A percentile compares a stretch with the other conserved stretches of the same genome.
These are phyloP conservation scores for Camelus dromedarius DNA, from an alignment of 2,113 vertebrate genomes.

Conservation along the genomic window DNA sequence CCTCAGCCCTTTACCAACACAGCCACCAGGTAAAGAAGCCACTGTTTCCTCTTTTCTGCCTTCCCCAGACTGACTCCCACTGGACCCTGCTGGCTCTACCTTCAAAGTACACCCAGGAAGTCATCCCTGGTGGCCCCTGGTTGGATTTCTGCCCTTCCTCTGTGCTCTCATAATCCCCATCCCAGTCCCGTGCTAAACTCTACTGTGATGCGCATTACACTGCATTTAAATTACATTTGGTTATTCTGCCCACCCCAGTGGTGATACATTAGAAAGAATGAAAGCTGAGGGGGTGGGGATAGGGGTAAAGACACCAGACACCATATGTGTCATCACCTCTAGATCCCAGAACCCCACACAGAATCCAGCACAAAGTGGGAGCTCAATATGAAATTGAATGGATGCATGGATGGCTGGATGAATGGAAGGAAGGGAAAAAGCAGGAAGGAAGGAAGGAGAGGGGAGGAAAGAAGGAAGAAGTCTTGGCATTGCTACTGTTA, in stretches of 20 bases:
- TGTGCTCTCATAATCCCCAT: neutral
- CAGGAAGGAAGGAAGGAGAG: neutral
- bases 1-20: neutral
- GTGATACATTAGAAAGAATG: neutral
- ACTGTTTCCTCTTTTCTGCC: fast-evolving
- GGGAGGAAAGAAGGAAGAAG: neutral
- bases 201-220: fast-evolving
- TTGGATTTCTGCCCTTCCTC: neutral
- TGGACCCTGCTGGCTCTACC: no score
- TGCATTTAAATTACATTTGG: neutral
- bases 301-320: neutral
- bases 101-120: neutral
- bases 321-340: neutral
- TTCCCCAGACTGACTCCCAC: neutral
- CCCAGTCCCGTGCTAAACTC: neutral
- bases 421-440: neutral
- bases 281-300: neutral
- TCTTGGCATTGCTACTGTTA: neutral
- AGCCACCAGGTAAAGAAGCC: neutral
- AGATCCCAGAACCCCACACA: neutral
- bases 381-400: neutral
- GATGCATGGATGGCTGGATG: neutral
- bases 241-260: neutral
- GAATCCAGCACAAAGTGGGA: neutral
- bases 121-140: neutral